A percentile compares a stretch with the other conserved stretches of the same genome.
phyloP scores from a whole-genome alignment of 2,113 vertebrate genomes.

The Eurypyga helias region DNA sequence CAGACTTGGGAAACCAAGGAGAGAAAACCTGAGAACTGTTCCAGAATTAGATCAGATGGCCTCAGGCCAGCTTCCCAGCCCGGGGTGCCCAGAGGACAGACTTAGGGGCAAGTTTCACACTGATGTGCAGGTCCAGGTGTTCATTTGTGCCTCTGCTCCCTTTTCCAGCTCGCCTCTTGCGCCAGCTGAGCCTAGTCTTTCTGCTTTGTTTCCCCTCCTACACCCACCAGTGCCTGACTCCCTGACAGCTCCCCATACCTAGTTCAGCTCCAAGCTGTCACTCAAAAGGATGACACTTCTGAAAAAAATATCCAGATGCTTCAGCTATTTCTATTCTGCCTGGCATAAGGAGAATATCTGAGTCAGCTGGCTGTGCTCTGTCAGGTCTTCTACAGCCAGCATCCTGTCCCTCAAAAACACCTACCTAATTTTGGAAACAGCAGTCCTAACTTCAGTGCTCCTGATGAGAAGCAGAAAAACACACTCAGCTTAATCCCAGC shows the following conservation, averaged over 20 bases:
- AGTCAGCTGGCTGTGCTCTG: constrained; percentile 38
- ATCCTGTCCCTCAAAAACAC: constrained; percentile 14
- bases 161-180: background rate
- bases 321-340: constrained; percentile 56
- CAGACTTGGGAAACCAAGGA: background rate
- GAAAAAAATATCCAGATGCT: constrained; percentile 46
- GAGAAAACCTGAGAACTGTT: constrained; percentile 8
- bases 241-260: background rate
- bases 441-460: background rate
- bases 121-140: background rate
- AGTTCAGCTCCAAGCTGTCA: constrained; percentile 24
- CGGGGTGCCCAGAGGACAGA: background rate
- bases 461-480: constrained; percentile 37
- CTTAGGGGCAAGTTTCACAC: background rate
- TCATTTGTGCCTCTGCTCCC: background rate
- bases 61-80: background rate
- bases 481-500: background rate
- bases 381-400: constrained; percentile 14
- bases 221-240: background rate
- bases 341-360: constrained; percentile 31
- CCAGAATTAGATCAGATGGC: background rate
- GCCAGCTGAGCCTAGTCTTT: background rate
- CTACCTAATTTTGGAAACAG: constrained; percentile 47
- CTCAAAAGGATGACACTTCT: constrained; percentile 19
- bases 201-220: background rate